A percentile compares a stretch with the other conserved stretches of the same genome.
These are phyloP conservation scores for Epinephelus awoara DNA, from an alignment of 2,797 vertebrate species.

Conservation along the genomic window DNA sequence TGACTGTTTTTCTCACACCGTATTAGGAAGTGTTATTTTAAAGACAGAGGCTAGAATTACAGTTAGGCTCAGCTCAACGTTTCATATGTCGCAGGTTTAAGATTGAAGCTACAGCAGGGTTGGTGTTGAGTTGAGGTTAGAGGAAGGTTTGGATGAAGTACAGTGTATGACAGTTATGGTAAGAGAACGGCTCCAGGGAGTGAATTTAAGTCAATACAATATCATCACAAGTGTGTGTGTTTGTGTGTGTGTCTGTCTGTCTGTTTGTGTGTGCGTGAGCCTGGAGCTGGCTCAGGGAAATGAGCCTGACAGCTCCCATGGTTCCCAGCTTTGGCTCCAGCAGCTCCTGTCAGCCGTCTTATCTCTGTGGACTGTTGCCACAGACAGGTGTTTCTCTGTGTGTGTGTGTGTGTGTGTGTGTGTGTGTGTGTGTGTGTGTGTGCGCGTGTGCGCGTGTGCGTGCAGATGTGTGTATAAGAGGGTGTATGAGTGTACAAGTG, in stretches of 20 bases:
- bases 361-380: conserved; percentile 74
- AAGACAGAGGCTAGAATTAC: conserved; percentile 37
- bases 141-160: conserved; percentile 9
- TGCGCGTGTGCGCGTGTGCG: background rate
- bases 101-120: conserved; percentile 6
- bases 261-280: conserved; percentile 14
- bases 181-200: conserved; percentile 25
- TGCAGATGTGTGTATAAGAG: background rate
- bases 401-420: conserved; percentile 24
- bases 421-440: conserved; percentile 2
- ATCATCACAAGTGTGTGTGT: conserved; percentile 28
- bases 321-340: conserved; percentile 69
- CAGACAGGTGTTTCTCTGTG: conserved; percentile 64
- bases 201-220: conserved; percentile 41
- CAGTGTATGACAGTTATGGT: background rate
- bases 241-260: conserved; percentile 17
- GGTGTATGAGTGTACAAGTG: conserved; percentile 8
- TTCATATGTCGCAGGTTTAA: conserved; percentile 12
- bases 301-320: conserved; percentile 74
- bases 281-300: conserved; percentile 66
- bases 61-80: background rate
- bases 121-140: background rate
- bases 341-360: conserved; percentile 75
- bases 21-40: conserved; percentile 62
- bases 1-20: conserved; percentile 37